Conservation (phyloP, 2,797 vertebrate species). For the Rousettus madagascariensis region DNA sequence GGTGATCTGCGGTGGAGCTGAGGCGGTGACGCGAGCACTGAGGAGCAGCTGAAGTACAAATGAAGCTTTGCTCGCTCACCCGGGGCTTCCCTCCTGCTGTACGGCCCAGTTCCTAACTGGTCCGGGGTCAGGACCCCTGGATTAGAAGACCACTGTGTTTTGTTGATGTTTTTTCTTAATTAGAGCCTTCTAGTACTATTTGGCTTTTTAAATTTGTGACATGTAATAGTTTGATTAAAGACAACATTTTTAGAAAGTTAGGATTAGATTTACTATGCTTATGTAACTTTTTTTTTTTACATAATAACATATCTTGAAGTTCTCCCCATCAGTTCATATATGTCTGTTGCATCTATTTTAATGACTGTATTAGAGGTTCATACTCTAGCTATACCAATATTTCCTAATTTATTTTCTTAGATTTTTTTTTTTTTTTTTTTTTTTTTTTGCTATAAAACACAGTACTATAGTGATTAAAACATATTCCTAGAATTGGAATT, state of each 20-base stretch:
- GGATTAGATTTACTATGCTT: neutral
- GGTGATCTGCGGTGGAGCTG: too few relatives aligned
- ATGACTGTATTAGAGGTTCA: neutral
- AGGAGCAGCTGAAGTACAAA: too few relatives aligned
- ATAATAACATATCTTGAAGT: neutral
- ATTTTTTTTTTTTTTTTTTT: too few relatives aligned
- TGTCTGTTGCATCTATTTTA: neutral
- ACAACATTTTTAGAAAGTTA: neutral
- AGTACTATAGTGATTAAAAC: neutral
- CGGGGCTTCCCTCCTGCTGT: too few relatives aligned
- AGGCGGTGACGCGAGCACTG: too few relatives aligned
- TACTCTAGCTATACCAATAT: neutral
- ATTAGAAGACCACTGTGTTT: neutral
- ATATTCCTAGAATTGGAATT: conserved; percentile 17
- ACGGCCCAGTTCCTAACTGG: too few relatives aligned
- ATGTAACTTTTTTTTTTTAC: neutral
- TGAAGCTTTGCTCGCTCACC: too few relatives aligned
- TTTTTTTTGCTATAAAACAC: neutral
- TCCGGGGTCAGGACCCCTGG: too few relatives aligned
- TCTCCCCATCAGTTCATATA: neutral
- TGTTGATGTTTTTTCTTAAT: neutral
- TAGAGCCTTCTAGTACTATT: neutral
- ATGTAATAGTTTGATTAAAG: neutral
- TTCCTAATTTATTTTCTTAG: neutral
- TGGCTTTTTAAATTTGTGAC: neutral